Percentiles rank a stretch among this genome's conserved stretches.
These are phyloP conservation scores for Chelon labrosus DNA, from an alignment of 2,797 vertebrate species.

Conservation along the genomic window DNA sequence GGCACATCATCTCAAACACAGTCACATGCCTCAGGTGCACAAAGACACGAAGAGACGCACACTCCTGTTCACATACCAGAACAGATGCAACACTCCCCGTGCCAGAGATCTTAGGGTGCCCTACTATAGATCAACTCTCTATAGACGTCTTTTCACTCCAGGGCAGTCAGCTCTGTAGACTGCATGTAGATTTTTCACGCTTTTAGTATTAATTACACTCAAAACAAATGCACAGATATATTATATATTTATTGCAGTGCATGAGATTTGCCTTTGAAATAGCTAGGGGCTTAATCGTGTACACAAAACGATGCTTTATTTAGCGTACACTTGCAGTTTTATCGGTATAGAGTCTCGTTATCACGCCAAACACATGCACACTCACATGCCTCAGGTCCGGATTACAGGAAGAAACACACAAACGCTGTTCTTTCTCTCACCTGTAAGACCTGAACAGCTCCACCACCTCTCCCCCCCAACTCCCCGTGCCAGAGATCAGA, in stretches of 20 bases:
- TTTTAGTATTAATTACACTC: conserved; percentile 8
- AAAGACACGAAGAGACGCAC: conserved; percentile 3
- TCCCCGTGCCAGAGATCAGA: conserved; percentile 81
- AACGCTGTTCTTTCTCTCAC: background rate
- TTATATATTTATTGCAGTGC: conserved; percentile 34
- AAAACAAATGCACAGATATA: conserved; percentile 43
- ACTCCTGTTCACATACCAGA: conserved; percentile 9
- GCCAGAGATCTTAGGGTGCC: conserved; percentile 85
- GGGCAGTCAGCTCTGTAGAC: conserved; percentile 46
- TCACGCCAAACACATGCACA: no score
- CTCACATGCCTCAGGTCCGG: no score
- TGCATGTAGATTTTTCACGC: background rate
- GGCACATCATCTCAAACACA: conserved; percentile 49
- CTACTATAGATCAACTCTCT: conserved; percentile 86
- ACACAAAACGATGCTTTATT: no score
- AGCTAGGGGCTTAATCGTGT: no score
- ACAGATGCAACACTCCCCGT: conserved; percentile 42
- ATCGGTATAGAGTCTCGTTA: no score
- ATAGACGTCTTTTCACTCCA: conserved; percentile 89
- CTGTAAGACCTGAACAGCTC: conserved; percentile 2
- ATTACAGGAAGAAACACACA: background rate
- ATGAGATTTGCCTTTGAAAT: conserved; percentile 13
- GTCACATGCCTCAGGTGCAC: background rate
- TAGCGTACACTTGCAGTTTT: no score
- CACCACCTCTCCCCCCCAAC: background rate